Evolutionary conservation across 2,888 invertebrate species (phyloP).

Genomic region (Buathra laborator): DNA sequence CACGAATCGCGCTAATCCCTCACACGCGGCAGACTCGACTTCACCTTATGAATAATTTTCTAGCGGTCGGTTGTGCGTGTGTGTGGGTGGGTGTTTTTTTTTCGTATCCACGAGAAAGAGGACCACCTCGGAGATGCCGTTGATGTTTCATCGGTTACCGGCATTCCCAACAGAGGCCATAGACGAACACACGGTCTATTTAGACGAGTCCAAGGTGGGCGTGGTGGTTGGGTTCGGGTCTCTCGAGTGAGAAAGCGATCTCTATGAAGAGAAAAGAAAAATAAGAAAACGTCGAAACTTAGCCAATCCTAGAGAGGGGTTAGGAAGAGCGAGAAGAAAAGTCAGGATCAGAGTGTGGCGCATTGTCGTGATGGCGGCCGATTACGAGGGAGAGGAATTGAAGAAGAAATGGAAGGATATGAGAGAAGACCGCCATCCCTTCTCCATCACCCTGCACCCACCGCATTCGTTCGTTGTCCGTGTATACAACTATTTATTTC

Average conservation of each 20-base stretch:
- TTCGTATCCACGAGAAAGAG: conserved; percentile 51
- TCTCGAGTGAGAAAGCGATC: conserved; percentile 30
- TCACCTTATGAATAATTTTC: conserved; percentile 18
- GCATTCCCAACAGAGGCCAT: background rate
- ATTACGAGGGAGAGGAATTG: background rate
- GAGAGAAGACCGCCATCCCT: conserved; percentile 48
- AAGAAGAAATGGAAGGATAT: conserved; percentile 44
- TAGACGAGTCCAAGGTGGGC: conserved; percentile 64
- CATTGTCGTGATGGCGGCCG: conserved; percentile 53
- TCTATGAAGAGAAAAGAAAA: background rate
- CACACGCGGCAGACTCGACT: conserved; percentile 1
- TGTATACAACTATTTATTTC: conserved; percentile 71
- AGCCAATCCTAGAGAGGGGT: conserved; percentile 1
- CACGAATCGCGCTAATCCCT: background rate
- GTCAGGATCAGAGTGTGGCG: conserved; percentile 41
- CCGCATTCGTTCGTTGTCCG: conserved; percentile 44
- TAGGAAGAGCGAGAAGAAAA: conserved; percentile 54
- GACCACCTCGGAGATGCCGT: conserved; percentile 53
- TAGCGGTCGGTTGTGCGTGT: background rate
- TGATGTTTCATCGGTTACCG: conserved; percentile 37
- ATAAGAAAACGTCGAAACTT: conserved; percentile 11
- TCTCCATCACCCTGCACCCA: conserved; percentile 27
- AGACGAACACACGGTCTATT: conserved; percentile 47
- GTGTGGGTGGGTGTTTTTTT: background rate
- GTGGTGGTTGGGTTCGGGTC: conserved; percentile 55